Evolutionary conservation across 2,888 invertebrate genomes (phyloP).

Genomic region (Crepidodera aurea): DNA sequence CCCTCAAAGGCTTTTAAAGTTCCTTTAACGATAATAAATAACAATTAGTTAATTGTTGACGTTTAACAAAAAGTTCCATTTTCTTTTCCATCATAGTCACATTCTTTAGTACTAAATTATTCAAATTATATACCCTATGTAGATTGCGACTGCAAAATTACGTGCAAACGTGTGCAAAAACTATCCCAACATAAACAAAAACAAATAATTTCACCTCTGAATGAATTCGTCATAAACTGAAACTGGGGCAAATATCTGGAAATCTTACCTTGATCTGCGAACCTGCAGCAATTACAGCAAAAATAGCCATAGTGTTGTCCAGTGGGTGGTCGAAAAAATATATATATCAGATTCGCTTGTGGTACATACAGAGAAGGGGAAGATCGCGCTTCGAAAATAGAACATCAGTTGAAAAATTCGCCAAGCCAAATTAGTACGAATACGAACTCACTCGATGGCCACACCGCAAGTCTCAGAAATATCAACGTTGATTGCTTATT

Average conservation of each 20-base stretch:
- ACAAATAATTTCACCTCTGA: conserved; percentile 10
- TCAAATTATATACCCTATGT: no score
- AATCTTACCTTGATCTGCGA: conserved; percentile 37
- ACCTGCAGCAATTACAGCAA: conserved; percentile 35
- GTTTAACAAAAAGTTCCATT: no score
- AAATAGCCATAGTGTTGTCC: conserved; percentile 35
- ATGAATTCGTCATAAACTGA: conserved; percentile 21
- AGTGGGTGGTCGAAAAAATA: conserved; percentile 32
- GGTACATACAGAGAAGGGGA: conserved; percentile 7
- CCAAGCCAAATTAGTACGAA: conserved; percentile 47
- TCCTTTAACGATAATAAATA: no score
- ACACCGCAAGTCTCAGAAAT: conserved; percentile 37
- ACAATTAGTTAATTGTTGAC: no score
- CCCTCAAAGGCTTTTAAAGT: no score
- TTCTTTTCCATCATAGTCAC: no score
- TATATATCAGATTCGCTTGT: conserved; percentile 12
- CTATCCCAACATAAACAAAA: not conserved
- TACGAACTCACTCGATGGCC: conserved; percentile 39
- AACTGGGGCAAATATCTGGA: conserved; percentile 30
- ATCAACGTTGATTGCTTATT: conserved; percentile 49
- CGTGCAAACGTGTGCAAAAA: not conserved
- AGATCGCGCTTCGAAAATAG: conserved; percentile 37
- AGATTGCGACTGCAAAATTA: no score
- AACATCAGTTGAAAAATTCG: conserved; percentile 38
- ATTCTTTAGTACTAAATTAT: no score